Base-by-base conservation (phyloP, 2,113 vertebrate species). In the Hemiscyllium ocellatum region DNA sequence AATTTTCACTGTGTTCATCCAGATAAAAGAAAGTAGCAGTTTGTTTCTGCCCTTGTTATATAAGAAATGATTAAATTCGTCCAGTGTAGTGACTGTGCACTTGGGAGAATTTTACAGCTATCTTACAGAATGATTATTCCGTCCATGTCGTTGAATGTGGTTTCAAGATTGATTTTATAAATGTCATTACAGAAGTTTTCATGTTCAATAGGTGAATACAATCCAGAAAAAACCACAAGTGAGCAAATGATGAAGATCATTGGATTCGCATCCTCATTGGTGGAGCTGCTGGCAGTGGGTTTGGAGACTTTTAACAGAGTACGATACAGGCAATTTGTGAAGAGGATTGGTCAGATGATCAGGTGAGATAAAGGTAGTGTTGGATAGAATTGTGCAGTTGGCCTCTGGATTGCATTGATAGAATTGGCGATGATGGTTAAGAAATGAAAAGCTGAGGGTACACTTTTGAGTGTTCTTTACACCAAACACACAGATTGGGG, bases 161-260 rank as follows among this genome's bases (percentile, higher is more conserved):
- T 33, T 89, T 7, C 19, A 22, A 93, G 8, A 19, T 87, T 47
- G 50, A 33, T 50, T 87, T 22, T 3, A 72, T 15, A 20, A 5
- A 1, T 68, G n/a, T 33, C 72, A 24, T 1, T 93, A 87, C n/a
- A 85, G 17, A 37, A 37, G 13, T 4, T 95, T 47, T 95, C 26
- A 20, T 96, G 47, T 56, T 96, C 85, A 37, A 87, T 96, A 99
- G 98, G 98, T 97, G 97, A 97, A 96, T 99, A 99, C 97, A 97
- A 98, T 96, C 98, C 99, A 52, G 98, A 98, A 97, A 98, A 98
- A 96, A 98, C 98, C 85, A 98, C 98, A 96, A 98, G 98, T 91
- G 98, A 99, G 96, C 98, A 99, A 96, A 99, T 99, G 98, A 99
- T 99, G 99, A 99, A 98, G 96, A 98, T 98, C 96, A 99, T 99